Base-by-base conservation (phyloP, 2,797 vertebrate genomes). In the Phyllotis vaccarum region DNA sequence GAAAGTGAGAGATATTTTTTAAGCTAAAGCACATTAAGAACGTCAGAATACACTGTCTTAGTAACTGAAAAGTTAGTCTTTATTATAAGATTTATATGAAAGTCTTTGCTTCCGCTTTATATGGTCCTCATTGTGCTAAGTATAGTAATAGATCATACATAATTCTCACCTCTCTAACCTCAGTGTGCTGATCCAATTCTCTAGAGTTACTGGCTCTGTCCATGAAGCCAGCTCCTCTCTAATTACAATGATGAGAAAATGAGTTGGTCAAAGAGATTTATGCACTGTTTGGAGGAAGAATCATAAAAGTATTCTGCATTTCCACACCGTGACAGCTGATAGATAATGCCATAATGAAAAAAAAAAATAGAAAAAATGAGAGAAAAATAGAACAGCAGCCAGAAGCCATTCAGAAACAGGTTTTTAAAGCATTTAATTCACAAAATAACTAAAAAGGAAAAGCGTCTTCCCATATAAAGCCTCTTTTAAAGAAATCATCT, bases 231-330 rank as follows among this genome's bases (percentile, higher is more conserved):
- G 62, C 13, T 89, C 87, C 72, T 96, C 5, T 72, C 58, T 95
- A 56, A 54, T 64, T 21, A 83, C 37, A 66, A 52, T 49, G 46
- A 89, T 90, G 66, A 95, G 92, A 93, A 91, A 91, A 81, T 0
- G 6, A 94, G 68, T 78, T 78, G 60, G 46, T 86, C 74, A 72
- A 81, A 91, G 75, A 92, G 2, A 96, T 89, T 56, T 58, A n/a
- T 72, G 40, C 9, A n/a, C 37, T 82, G 34, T 78, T 83, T 91
- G 46, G 29, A 89, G 19, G n/a, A n/a, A 94, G 37, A 95, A 54
- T 10, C 66, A 34, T 52, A 62, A 58, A 70, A 49, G 17, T 49
- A 88, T 79, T 94, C 82, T 90, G 92, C 70, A 80, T 62, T 94
- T 90, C 2, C 74, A 81, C 34, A 89, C 0, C 27, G 22, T 64